Conservation (phyloP, 2,113 vertebrate genomes). For the Fulica atra region DNA sequence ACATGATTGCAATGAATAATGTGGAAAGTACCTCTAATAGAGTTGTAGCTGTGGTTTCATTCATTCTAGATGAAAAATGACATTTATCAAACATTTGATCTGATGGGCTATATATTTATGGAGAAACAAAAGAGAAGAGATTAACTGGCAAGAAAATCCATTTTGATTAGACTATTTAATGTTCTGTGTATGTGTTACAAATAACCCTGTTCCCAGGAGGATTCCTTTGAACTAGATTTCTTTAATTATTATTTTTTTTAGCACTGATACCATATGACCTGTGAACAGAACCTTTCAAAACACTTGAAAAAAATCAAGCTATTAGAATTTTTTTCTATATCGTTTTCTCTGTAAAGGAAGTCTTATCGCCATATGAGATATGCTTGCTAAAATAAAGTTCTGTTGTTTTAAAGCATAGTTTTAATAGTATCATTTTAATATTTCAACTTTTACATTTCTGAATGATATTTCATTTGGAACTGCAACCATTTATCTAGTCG, state of each 20-base stretch:
- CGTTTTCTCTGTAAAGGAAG: background rate
- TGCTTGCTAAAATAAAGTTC: background rate
- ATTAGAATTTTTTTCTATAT: background rate
- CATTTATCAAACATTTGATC: constrained; percentile 71
- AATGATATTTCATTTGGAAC: constrained; percentile 23
- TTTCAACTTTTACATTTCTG: background rate
- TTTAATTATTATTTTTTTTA: constrained; percentile 66
- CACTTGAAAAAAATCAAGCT: background rate
- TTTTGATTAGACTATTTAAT: constrained; percentile 64
- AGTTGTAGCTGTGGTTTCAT: constrained; percentile 67
- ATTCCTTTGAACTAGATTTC: constrained; percentile 21
- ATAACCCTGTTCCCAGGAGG: constrained; percentile 36
- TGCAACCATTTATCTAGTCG: background rate
- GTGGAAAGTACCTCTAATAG: constrained; percentile 44
- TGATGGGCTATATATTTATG: constrained; percentile 66
- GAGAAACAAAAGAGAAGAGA: constrained; percentile 66
- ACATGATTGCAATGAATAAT: constrained; percentile 46
- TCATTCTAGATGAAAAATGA: constrained; percentile 72
- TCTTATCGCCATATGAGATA: background rate
- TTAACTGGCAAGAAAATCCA: constrained; percentile 68
- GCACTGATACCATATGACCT: background rate
- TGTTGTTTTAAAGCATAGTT: background rate
- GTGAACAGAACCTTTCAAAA: constrained; percentile 3
- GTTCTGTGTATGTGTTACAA: constrained; percentile 46
- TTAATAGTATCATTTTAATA: background rate